A percentile compares a stretch with the other conserved stretches of the same genome.
phyloP scores from a whole-genome alignment of 1,140 invertebrate species.

The Agrilus planipennis region DNA sequence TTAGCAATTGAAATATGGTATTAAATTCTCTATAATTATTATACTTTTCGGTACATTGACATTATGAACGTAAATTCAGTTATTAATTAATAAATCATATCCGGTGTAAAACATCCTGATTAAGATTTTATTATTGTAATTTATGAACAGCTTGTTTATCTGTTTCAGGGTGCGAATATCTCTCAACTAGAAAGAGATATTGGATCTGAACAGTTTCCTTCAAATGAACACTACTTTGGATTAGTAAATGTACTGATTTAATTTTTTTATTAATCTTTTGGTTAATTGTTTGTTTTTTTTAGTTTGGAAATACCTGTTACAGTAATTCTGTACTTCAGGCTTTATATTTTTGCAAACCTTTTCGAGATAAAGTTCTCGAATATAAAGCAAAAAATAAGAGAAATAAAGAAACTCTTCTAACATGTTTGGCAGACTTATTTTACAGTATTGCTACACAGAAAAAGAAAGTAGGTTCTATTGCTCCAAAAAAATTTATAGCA shows the following conservation, averaged over 20 bases:
- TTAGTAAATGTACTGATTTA: constrained; percentile 88
- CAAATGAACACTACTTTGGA: constrained; percentile 97
- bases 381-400: constrained; percentile 97
- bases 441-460: constrained; percentile 99
- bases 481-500: constrained; percentile 99
- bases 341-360: constrained; percentile 97
- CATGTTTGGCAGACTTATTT: constrained; percentile 96
- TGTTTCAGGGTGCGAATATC: constrained; percentile 85
- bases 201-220: constrained; percentile 91
- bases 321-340: constrained; percentile 99
- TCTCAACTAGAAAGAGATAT: constrained; percentile 97
- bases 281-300: constrained; percentile 37
- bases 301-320: constrained; percentile 99
- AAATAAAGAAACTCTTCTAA: constrained; percentile 94
- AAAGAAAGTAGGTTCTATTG: constrained; percentile 98
- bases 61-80: no score
- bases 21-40: no score
- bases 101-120: no score
- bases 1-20: constrained; percentile 34
- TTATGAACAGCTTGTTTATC: constrained; percentile 7
- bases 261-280: no score
- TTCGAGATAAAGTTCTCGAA: constrained; percentile 95
- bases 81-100: no score
- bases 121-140: constrained; percentile 2
- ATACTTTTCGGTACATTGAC: no score